Base-by-base conservation (phyloP, 2,888 invertebrate genomes). In the Dolichomitus sp. region DNA sequence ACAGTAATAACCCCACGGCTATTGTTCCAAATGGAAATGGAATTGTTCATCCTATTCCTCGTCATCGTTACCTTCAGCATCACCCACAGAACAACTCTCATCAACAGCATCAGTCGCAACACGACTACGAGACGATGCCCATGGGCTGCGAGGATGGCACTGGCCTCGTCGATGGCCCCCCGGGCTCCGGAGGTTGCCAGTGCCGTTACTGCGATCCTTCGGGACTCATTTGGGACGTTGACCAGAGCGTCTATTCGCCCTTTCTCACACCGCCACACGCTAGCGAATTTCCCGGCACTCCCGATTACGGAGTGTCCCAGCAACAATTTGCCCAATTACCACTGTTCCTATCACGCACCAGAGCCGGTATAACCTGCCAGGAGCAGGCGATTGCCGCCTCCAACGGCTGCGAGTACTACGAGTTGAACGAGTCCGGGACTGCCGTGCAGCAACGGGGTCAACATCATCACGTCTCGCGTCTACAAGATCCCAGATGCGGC, bases 151-250 rank as follows among this genome's bases (percentile, higher is more conserved):
- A 91, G 50, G 89, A 90, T 6, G 81, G 75, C 2, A 70, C 75
- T 11, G 57, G 50, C 40, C 66, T 87, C 54, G 88, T 87, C 19
- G 91, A 92, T 27, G 89, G 90, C 59, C 84, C 73, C 27, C 37
- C 87, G 19, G 81, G 61, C 37, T 94, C 94, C 83, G 95, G 94
- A 87, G 94, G 94, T 82, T 97, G 97, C 93, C 97, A 97, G 94
- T 97, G 97, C 93, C 95, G 96, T 65, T 97, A 96, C 89, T 97
- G 97, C 93, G 97, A 97, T 91, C 97, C 97, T 0, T 95, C 96
- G 27, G 96, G 96, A 70, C 95, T 96, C 92, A 96, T 97, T 86
- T 97, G 97, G 97, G 97, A 97, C 92, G 95, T 96, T 19, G 96
- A 96, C 91, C 95, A 95, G 45, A 95, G 93, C 84, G 94, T 94